Conservation (phyloP, 2,113 vertebrate species). For the Cygnus atratus region DNA sequence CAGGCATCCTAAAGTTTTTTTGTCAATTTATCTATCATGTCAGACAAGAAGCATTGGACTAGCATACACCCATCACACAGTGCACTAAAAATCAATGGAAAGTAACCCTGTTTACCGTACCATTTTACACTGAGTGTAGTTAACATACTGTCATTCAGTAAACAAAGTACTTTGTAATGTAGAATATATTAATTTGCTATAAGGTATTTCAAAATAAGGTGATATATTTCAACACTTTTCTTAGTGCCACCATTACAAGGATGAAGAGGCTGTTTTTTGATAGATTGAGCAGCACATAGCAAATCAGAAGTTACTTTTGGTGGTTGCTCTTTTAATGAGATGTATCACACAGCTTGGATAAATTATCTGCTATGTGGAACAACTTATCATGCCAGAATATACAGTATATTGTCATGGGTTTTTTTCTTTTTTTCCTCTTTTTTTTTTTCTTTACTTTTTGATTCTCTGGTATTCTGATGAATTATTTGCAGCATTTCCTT, state of each 20-base stretch:
- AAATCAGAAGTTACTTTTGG: constrained; percentile 73
- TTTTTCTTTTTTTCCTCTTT: not conserved
- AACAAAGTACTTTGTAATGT: constrained; percentile 65
- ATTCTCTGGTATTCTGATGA: constrained; percentile 67
- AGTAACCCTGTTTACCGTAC: constrained; percentile 34
- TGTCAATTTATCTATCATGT: constrained; percentile 31
- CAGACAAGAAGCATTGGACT: constrained; percentile 30
- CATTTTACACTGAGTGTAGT: constrained; percentile 36
- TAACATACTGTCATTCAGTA: constrained; percentile 10
- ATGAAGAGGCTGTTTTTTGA: constrained; percentile 42
- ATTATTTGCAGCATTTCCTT: constrained; percentile 72
- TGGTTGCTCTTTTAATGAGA: constrained; percentile 72
- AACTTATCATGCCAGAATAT: constrained; percentile 68
- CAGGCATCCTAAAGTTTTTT: constrained; percentile 5
- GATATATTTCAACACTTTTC: constrained; percentile 37
- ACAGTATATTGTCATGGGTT: constrained; percentile 70
- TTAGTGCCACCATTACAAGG: constrained; percentile 22
- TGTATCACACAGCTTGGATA: constrained; percentile 64
- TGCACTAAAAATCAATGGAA: constrained; percentile 38
- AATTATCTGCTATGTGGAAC: constrained; percentile 65
- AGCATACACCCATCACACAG: not conserved
- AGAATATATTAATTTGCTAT: constrained; percentile 48
- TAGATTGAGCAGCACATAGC: constrained; percentile 48
- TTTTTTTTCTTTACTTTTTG: constrained; percentile 1
- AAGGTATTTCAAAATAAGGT: constrained; percentile 53